phyloP scores from a whole-genome alignment of 2,113 vertebrate species.

The Haplotaxodon microlepis region DNA sequence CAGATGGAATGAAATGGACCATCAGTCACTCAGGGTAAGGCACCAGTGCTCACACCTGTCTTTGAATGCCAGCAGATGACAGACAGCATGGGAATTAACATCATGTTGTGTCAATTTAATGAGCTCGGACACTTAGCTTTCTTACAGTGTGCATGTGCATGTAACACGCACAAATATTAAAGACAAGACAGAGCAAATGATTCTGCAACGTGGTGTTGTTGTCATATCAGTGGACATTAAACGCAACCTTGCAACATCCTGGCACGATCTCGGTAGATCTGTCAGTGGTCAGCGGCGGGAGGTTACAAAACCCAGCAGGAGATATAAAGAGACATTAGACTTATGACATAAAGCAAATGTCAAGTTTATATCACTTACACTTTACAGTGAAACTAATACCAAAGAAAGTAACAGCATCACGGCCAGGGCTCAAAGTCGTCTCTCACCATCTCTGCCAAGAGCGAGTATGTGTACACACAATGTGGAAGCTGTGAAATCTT shows the following conservation, averaged over 20 bases:
- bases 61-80: slow-evolving; percentile 53
- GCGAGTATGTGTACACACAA: neutral
- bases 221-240: neutral
- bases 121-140: neutral
- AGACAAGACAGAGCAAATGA: neutral
- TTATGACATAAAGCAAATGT: slow-evolving; percentile 44
- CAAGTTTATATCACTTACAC: slow-evolving; percentile 37
- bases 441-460: slow-evolving; percentile 22
- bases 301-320: neutral
- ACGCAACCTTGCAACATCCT: neutral
- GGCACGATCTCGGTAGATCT: neutral
- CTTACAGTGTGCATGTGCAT: neutral
- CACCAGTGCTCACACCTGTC: slow-evolving; percentile 51
- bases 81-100: slow-evolving; percentile 29
- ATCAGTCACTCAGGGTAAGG: slow-evolving; percentile 22
- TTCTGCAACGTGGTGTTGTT: neutral
- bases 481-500: slow-evolving; percentile 11
- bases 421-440: neutral
- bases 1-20: slow-evolving; percentile 40
- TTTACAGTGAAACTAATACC: slow-evolving; percentile 40
- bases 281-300: neutral
- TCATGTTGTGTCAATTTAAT: slow-evolving; percentile 23
- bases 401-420: slow-evolving; percentile 28
- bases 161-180: neutral
- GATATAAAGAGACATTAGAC: slow-evolving; percentile 20